Evolutionary conservation across 2,797 vertebrate species (phyloP).

Genomic region (Cuniculus paca): DNA sequence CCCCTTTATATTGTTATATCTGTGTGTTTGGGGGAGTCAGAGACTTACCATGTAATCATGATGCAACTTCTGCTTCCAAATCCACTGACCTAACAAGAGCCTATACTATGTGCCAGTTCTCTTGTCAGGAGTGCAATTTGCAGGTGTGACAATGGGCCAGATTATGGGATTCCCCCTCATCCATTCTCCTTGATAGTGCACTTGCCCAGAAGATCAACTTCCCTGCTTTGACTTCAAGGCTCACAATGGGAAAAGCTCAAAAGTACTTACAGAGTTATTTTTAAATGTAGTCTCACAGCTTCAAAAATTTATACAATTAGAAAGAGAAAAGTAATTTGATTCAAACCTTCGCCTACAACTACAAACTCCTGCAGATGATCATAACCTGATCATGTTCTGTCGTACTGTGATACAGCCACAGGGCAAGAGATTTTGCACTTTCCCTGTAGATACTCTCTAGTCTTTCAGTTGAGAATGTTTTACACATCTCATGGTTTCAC

Average conservation of each 20-base stretch:
- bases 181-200: neutral
- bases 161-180: neutral
- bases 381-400: neutral
- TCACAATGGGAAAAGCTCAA: constrained; percentile 12
- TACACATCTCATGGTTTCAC: neutral
- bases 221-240: constrained; percentile 32
- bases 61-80: constrained; percentile 50
- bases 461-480: constrained; percentile 11
- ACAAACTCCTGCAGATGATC: neutral
- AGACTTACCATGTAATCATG: constrained; percentile 33
- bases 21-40: neutral
- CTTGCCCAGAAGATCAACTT: constrained; percentile 54
- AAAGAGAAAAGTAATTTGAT: neutral
- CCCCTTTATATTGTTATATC: too few species aligned
- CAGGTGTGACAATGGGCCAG: neutral
- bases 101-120: neutral
- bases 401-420: neutral
- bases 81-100: constrained; percentile 29
- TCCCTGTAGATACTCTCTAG: neutral
- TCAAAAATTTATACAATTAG: neutral
- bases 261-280: neutral
- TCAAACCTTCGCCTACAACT: neutral
- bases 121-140: constrained; percentile 62
- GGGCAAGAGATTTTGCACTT: neutral
- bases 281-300: neutral